Percentiles rank a stretch among this genome's conserved stretches.
These are phyloP conservation scores for Polydrusus cervinus DNA, from an alignment of 2,888 invertebrate genomes.

Conservation along the genomic window DNA sequence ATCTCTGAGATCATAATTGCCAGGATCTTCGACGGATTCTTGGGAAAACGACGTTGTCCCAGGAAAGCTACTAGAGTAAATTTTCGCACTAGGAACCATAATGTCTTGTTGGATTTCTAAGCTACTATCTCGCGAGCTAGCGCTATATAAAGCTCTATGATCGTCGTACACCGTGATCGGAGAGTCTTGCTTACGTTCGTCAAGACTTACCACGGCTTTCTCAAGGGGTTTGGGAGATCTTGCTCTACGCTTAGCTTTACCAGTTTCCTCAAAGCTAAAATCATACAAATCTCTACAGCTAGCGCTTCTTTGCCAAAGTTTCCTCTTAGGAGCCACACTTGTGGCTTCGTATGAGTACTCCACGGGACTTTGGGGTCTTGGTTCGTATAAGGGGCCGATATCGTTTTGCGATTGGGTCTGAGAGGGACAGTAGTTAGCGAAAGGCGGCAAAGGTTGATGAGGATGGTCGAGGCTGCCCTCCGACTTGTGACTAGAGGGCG, in stretches of 20 bases:
- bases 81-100: slow-evolving; percentile 78
- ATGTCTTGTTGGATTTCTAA: slow-evolving; percentile 82
- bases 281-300: slow-evolving; percentile 89
- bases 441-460: slow-evolving; percentile 50
- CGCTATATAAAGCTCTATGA: slow-evolving; percentile 77
- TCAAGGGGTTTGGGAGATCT: slow-evolving; percentile 71
- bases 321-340: slow-evolving; percentile 69
- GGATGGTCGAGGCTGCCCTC: slow-evolving; percentile 73
- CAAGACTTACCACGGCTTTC: slow-evolving; percentile 63
- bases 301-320: slow-evolving; percentile 85
- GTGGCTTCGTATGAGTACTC: slow-evolving; percentile 61
- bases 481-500: slow-evolving; percentile 75
- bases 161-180: slow-evolving; percentile 84
- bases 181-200: slow-evolving; percentile 76
- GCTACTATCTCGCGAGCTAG: slow-evolving; percentile 76
- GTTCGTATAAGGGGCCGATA: slow-evolving; percentile 61
- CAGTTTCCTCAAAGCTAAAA: slow-evolving; percentile 82
- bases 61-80: slow-evolving; percentile 91
- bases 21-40: slow-evolving; percentile 79
- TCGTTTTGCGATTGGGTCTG: slow-evolving; percentile 71
- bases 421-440: slow-evolving; percentile 66
- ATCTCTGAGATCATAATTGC: slow-evolving; percentile 77
- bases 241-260: slow-evolving; percentile 77
- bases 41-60: slow-evolving; percentile 81
- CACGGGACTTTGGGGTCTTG: slow-evolving; percentile 40